Percentiles rank a stretch among this genome's conserved stretches.
Conservation (phyloP, 2,797 vertebrate species). For the Iguana delicatissima region DNA sequence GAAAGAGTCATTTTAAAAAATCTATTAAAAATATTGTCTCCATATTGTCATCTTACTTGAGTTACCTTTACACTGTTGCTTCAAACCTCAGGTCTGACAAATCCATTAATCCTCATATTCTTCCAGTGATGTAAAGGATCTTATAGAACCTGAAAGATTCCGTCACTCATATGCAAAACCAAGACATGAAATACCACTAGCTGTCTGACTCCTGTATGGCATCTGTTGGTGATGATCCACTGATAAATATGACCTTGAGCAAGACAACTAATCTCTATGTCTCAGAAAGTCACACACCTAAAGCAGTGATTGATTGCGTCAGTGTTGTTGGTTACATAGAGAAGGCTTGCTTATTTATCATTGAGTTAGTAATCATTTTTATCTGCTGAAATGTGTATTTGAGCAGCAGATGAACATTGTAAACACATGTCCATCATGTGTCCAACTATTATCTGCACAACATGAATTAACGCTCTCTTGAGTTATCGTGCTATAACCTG, state of each 20-base stretch:
- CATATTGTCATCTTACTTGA: constrained; percentile 26
- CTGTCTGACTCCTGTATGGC: neutral
- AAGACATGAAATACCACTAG: neutral
- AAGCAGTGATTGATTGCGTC: neutral
- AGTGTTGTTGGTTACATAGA: neutral
- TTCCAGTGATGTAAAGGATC: neutral
- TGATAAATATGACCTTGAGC: neutral
- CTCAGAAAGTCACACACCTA: neutral
- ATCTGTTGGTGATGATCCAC: neutral
- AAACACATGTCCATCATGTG: neutral
- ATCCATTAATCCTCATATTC: neutral
- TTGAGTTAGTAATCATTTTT: neutral
- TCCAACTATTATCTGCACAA: neutral
- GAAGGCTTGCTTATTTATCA: neutral
- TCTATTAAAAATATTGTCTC: constrained; percentile 55
- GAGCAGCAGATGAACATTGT: neutral
- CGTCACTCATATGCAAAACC: neutral
- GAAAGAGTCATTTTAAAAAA: constrained; percentile 68
- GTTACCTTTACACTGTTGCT: neutral
- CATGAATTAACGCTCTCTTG: neutral
- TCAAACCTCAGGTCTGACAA: neutral
- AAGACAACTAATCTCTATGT: neutral
- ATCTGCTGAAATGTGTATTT: neutral
- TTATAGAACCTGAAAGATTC: neutral
- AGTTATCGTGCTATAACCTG: neutral